Evolutionary conservation across 2,888 invertebrate genomes (phyloP).

Genomic region (Luperina testacea): DNA sequence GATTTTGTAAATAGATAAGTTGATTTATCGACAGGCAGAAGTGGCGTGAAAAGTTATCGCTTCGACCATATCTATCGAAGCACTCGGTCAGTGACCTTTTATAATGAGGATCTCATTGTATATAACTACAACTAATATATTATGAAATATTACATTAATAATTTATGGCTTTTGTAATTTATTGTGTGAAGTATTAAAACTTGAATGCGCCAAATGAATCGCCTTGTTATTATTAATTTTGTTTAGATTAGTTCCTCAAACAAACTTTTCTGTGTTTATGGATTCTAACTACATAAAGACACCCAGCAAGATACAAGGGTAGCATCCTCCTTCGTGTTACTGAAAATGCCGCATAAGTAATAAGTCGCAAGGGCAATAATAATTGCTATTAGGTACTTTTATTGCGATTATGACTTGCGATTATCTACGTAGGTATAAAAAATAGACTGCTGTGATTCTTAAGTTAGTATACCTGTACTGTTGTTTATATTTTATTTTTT

Average conservation of each 20-base stretch:
- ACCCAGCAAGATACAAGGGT: background rate
- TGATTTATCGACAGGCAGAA: slow-evolving; percentile 47
- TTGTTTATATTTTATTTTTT: background rate
- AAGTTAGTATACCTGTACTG: background rate
- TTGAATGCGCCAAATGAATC: slow-evolving; percentile 39
- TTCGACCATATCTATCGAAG: slow-evolving; percentile 47
- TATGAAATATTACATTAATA: slow-evolving; percentile 43
- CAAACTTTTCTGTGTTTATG: background rate
- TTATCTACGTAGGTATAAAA: background rate
- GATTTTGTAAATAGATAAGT: slow-evolving; percentile 61
- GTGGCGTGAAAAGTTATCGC: slow-evolving; percentile 43
- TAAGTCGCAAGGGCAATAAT: background rate
- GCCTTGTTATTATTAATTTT: slow-evolving; percentile 20
- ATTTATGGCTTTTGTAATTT: slow-evolving; percentile 56
- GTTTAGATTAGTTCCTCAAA: background rate
- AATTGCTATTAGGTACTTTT: background rate
- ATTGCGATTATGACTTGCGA: no score
- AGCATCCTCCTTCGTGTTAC: background rate
- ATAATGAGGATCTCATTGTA: slow-evolving; percentile 61
- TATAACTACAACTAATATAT: slow-evolving; percentile 41
- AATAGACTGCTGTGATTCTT: background rate
- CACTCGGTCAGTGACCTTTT: slow-evolving; percentile 47
- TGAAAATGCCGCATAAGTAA: background rate
- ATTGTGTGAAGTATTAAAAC: slow-evolving; percentile 60
- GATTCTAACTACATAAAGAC: background rate